Conservation (phyloP, 2,113 vertebrate species). For the Chaenocephalus aceratus region DNA sequence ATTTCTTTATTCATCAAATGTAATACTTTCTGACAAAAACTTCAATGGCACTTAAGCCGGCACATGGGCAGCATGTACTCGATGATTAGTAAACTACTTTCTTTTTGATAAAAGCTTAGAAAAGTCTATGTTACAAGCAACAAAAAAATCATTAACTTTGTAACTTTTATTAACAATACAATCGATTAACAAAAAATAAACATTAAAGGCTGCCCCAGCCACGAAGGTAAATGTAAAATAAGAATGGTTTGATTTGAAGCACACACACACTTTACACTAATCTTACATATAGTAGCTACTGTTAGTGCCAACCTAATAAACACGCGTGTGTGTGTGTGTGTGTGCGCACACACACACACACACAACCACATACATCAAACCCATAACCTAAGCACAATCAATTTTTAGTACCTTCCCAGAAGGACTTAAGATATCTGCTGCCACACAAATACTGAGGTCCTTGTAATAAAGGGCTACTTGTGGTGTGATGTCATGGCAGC, state of each 20-base stretch:
- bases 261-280: conserved; percentile 7
- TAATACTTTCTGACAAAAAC: not conserved
- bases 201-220: not conserved
- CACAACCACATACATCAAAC: conserved; percentile 42
- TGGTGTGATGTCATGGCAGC: conserved; percentile 76
- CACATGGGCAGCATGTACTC: not conserved
- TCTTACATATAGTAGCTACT: conserved; percentile 14
- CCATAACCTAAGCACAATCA: conserved; percentile 41
- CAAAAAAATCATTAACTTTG: too few species aligned
- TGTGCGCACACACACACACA: conserved; percentile 7
- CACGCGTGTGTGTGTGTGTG: not conserved
- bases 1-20: conserved; percentile 21
- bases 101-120: not conserved
- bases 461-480: conserved; percentile 64
- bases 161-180: too few species aligned
- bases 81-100: not conserved
- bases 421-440: conserved; percentile 43
- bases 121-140: not conserved
- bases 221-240: conserved; percentile 1
- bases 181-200: not conserved
- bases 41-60: not conserved
- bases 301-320: conserved; percentile 17
- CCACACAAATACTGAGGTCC: conserved; percentile 46
- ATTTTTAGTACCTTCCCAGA: conserved; percentile 59
- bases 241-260: not conserved